phyloP scores from a whole-genome alignment of 2,888 invertebrate genomes.

The Drosophila cognata region DNA sequence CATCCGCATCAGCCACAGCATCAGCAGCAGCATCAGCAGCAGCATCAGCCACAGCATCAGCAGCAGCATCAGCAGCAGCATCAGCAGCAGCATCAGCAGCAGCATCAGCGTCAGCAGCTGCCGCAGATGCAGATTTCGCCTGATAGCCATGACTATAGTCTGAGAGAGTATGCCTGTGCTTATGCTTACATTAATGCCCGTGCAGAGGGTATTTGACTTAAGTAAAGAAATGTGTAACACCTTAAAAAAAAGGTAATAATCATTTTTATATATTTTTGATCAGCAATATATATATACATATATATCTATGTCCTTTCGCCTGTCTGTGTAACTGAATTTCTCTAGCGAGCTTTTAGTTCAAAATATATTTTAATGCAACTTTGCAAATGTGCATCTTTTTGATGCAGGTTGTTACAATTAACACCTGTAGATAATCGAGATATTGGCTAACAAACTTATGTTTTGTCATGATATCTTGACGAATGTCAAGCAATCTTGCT shows the following conservation, averaged over 20 bases:
- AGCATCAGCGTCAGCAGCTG: constrained; percentile 32
- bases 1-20: constrained; percentile 34
- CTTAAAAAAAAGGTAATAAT: background rate
- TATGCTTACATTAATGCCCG: constrained; percentile 17
- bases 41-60: constrained; percentile 10
- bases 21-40: constrained; percentile 17
- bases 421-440: background rate
- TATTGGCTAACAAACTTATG: background rate
- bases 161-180: constrained; percentile 15
- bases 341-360: background rate
- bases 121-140: constrained; percentile 49
- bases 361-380: background rate
- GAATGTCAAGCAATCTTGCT: background rate
- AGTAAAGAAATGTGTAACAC: background rate
- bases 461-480: background rate
- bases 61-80: constrained; percentile 29
- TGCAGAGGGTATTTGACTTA: background rate
- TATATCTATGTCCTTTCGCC: background rate
- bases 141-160: constrained; percentile 46
- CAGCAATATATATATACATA: background rate
- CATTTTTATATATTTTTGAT: background rate
- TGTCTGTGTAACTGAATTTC: background rate
- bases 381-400: background rate
- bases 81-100: constrained; percentile 15
- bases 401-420: background rate